These are phyloP conservation scores for Nomada ferruginata DNA, from an alignment of 2,888 invertebrate genomes.

Conservation along the genomic window DNA sequence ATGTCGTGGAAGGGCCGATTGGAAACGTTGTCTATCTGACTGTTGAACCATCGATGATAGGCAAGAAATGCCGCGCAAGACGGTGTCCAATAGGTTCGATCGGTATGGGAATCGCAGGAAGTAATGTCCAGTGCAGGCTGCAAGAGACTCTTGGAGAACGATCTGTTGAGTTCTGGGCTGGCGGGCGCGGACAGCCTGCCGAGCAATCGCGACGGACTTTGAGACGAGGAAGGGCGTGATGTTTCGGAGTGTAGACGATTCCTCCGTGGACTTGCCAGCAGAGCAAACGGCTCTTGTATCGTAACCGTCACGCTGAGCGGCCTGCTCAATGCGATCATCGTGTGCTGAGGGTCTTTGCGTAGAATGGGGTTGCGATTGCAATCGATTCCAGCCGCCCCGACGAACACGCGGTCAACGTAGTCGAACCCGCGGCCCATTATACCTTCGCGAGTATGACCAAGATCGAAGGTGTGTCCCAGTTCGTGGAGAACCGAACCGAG, in stretches of 20 bases:
- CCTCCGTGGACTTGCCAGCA: slow-evolving; percentile 83
- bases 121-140: slow-evolving; percentile 31
- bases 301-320: slow-evolving; percentile 88
- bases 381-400: slow-evolving; percentile 87
- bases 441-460: slow-evolving; percentile 95
- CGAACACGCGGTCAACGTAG: slow-evolving; percentile 91
- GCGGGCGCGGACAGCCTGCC: slow-evolving; percentile 81
- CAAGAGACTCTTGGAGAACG: slow-evolving; percentile 75
- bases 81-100: slow-evolving; percentile 81
- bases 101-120: slow-evolving; percentile 65
- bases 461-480: slow-evolving; percentile 96
- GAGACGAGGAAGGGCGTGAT: slow-evolving; percentile 85
- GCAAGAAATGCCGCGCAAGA: slow-evolving; percentile 81
- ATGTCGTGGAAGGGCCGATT: slow-evolving; percentile 72
- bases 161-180: slow-evolving; percentile 81
- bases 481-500: slow-evolving; percentile 97
- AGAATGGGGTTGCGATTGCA: slow-evolving; percentile 86
- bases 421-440: slow-evolving; percentile 97
- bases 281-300: slow-evolving; percentile 85
- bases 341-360: slow-evolving; percentile 87
- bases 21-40: slow-evolving; percentile 76
- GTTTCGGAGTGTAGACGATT: slow-evolving; percentile 86
- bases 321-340: slow-evolving; percentile 87
- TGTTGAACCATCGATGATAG: slow-evolving; percentile 85
- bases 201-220: slow-evolving; percentile 81